These are phyloP conservation scores for Podotricha telesiphe DNA, from an alignment of 2,888 invertebrate genomes.

Conservation along the genomic window DNA sequence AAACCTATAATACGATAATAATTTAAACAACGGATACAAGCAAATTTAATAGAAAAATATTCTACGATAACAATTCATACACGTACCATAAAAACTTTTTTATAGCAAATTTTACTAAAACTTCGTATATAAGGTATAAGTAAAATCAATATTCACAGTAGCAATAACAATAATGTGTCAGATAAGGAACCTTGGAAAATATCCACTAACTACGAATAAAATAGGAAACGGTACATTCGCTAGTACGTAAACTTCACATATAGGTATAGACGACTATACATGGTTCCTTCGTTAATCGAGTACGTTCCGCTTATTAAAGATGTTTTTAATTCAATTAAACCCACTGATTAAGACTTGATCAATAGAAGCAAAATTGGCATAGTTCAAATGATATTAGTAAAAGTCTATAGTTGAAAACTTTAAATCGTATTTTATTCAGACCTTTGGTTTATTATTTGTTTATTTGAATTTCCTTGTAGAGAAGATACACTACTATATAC, in stretches of 20 bases:
- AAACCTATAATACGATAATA: too few species aligned
- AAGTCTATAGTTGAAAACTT: neutral
- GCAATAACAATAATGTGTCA: slow-evolving; percentile 11
- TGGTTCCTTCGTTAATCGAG: slow-evolving; percentile 2
- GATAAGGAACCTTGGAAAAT: slow-evolving; percentile 12
- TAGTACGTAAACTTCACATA: neutral
- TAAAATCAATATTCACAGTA: slow-evolving; percentile 10
- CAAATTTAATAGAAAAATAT: too few species aligned
- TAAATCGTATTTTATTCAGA: neutral
- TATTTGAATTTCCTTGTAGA: too few species aligned
- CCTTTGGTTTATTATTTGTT: too few species aligned
- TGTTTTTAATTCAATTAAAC: slow-evolving; percentile 9
- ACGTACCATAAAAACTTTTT: too few species aligned
- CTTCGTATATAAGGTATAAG: too few species aligned
- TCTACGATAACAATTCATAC: too few species aligned
- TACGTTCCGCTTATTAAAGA: slow-evolving; percentile 9
- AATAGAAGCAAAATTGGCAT: neutral
- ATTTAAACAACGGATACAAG: too few species aligned
- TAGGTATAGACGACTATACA: neutral
- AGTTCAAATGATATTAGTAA: neutral
- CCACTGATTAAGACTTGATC: neutral
- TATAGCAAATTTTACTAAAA: too few species aligned
- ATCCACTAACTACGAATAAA: slow-evolving; percentile 6
- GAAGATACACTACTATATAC: too few species aligned
- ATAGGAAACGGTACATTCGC: neutral